Base-by-base conservation (phyloP, 2,113 vertebrate species). In the Sciurus niger region DNA sequence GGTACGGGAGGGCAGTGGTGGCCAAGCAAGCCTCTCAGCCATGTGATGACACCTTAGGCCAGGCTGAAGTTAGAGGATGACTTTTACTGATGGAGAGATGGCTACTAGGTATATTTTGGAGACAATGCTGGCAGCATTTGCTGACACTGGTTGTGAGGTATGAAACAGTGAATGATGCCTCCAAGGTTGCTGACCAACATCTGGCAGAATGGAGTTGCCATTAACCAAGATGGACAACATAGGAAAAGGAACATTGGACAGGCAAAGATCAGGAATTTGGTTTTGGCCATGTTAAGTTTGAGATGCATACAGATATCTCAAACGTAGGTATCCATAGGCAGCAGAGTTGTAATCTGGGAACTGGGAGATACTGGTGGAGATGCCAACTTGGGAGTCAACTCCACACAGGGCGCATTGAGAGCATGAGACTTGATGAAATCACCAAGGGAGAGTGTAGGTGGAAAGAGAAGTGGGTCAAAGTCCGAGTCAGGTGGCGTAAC, bases 1-100 rank as follows among this genome's bases (percentile, higher is more conserved):
- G 98, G 99, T 99, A 98, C 16, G 96, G 72, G 28, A 0, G 1
- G 3, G 11, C 24, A 6, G 25, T 30, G 18, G 17, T 3, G 7
- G 24, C 46, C 46, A 48, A 48, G 16, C 1, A 2, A 12, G 55
- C 1, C 4, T 63, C n/a, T 34, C 30, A 2, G 20, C 53, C 25
- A 46, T 30, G 2, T 22, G 24, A 28, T 12, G 24, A 20, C 28
- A 63, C 60, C 24, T 79, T 16, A 10, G 68, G 43, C 28, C 76
- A 28, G 63, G 55, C 32, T 4, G 24, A 78, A 46, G 37, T 76
- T 68, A 60, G 58, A 74, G 28, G n/a, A 85, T 51, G 70, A 65
- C n/a, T 32, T 53, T 79, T 58, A 67, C 8, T 30, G 20, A 40
- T 20, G 79, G 46, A 34, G 14, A 1, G 20, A 18, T 83, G 34